Evolutionary conservation across 2,888 invertebrate species (phyloP).

Genomic region (Folsomia candida): DNA sequence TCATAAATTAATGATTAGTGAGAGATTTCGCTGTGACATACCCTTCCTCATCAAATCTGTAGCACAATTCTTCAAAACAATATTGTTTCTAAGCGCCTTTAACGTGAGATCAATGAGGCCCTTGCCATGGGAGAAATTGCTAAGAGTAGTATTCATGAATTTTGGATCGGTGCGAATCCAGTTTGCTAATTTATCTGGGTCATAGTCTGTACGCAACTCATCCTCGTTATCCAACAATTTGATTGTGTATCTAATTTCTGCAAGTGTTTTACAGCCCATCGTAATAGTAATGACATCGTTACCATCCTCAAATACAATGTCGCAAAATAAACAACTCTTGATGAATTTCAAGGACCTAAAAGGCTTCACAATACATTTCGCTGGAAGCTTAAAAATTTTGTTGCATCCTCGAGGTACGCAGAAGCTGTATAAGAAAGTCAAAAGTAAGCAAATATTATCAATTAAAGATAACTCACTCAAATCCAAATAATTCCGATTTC

Average conservation of each 20-base stretch:
- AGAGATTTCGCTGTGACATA: too few relatives aligned
- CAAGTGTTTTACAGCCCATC: slow-evolving; percentile 32
- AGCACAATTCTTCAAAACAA: slow-evolving; percentile 36
- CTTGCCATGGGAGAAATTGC: slow-evolving; percentile 40
- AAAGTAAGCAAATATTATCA: too few relatives aligned
- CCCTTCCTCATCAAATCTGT: slow-evolving; percentile 45
- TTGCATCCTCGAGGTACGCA: background rate
- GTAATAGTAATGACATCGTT: slow-evolving; percentile 30
- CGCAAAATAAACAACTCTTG: slow-evolving; percentile 34
- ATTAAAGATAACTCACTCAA: too few relatives aligned
- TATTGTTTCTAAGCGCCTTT: slow-evolving; percentile 27
- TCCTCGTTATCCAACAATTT: slow-evolving; percentile 21
- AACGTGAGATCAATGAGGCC: slow-evolving; percentile 42
- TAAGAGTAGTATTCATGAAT: slow-evolving; percentile 31
- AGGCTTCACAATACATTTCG: slow-evolving; percentile 46
- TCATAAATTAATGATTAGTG: too few relatives aligned
- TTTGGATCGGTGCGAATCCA: slow-evolving; percentile 39
- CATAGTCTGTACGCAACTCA: slow-evolving; percentile 30
- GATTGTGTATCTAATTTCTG: slow-evolving; percentile 29
- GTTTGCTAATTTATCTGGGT: slow-evolving; percentile 25
- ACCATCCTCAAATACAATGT: slow-evolving; percentile 28
- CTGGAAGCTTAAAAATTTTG: slow-evolving; percentile 29
- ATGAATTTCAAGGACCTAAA: slow-evolving; percentile 39
- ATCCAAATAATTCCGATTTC: too few relatives aligned
- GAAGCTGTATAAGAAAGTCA: too few relatives aligned